Conservation (phyloP, 2,797 vertebrate species). For the Apogon talboti region DNA sequence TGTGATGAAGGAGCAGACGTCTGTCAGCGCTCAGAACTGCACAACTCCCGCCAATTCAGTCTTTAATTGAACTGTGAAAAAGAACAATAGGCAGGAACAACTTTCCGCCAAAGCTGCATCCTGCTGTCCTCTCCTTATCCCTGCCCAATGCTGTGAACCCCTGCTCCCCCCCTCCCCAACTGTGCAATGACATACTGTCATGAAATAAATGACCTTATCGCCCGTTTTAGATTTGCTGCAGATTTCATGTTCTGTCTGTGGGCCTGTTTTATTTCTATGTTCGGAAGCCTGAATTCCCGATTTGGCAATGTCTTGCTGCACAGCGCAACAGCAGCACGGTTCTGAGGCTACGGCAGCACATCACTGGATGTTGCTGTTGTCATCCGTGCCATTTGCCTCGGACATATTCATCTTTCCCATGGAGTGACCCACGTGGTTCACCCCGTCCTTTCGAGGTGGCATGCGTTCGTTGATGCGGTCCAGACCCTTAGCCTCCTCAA, state of each 20-base stretch:
- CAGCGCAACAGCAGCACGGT: slow-evolving; percentile 63
- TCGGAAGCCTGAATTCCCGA: slow-evolving; percentile 82
- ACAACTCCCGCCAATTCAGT: slow-evolving; percentile 69
- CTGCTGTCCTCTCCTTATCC: slow-evolving; percentile 54
- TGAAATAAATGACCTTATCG: slow-evolving; percentile 75
- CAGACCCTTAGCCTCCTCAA: slow-evolving; percentile 87
- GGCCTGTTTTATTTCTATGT: slow-evolving; percentile 79
- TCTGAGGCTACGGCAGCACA: slow-evolving; percentile 66
- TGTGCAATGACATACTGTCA: slow-evolving; percentile 73
- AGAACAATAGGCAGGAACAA: slow-evolving; percentile 68
- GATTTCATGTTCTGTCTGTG: slow-evolving; percentile 79
- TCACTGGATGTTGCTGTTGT: slow-evolving; percentile 89
- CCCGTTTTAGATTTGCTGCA: slow-evolving; percentile 79
- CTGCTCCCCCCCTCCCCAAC: slow-evolving; percentile 57
- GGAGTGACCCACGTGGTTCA: slow-evolving; percentile 86
- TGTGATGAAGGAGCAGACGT: slow-evolving; percentile 77
- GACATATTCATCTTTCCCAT: slow-evolving; percentile 90
- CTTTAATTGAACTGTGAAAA: slow-evolving; percentile 72
- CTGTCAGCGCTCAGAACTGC: slow-evolving; percentile 73
- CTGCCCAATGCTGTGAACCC: slow-evolving; percentile 52
- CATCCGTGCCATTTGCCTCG: slow-evolving; percentile 88
- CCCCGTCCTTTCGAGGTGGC: slow-evolving; percentile 86
- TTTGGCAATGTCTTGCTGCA: slow-evolving; percentile 82
- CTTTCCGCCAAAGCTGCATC: slow-evolving; percentile 68
- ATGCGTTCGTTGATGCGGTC: slow-evolving; percentile 90